Percentiles rank a stretch among this genome's conserved stretches.
phyloP scores from a whole-genome alignment of 2,113 vertebrate species.

The Cranoglanis bouderius region DNA sequence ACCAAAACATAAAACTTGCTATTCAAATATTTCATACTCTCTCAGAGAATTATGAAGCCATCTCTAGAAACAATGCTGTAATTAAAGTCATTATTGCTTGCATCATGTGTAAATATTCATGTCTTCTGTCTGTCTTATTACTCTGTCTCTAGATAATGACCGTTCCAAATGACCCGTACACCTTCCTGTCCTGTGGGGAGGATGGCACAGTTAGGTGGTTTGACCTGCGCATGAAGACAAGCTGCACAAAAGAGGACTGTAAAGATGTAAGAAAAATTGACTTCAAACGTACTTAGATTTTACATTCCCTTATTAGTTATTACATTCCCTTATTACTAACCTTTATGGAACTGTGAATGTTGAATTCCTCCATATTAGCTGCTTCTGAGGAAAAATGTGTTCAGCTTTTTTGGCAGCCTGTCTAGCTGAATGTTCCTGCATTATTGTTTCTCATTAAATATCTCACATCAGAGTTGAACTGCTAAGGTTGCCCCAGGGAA shows the following conservation, averaged over 20 bases:
- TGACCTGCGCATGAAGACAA: constrained; percentile 94
- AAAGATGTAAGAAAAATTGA: constrained; percentile 87
- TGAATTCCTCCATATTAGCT: background rate
- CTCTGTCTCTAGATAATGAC: constrained; percentile 86
- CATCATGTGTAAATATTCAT: background rate
- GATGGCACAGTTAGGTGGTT: constrained; percentile 98
- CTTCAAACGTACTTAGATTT: background rate
- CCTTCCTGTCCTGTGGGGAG: constrained; percentile 97
- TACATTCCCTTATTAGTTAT: background rate
- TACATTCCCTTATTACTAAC: constrained; percentile 1
- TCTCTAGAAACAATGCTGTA: background rate
- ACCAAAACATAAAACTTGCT: background rate
- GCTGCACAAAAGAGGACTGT: constrained; percentile 97
- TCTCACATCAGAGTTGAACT: constrained; percentile 30
- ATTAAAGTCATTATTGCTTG: background rate
- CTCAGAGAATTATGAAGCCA: background rate
- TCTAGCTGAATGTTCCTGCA: constrained; percentile 3
- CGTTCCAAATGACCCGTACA: constrained; percentile 96
- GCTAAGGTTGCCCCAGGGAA: background rate
- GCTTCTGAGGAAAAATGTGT: background rate
- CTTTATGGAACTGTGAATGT: background rate
- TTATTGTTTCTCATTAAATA: constrained; percentile 52
- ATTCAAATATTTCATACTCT: background rate
- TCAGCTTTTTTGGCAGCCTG: background rate
- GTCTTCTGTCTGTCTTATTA: background rate